Conservation (phyloP, 2,113 vertebrate species). For the Rafetus swinhoei region DNA sequence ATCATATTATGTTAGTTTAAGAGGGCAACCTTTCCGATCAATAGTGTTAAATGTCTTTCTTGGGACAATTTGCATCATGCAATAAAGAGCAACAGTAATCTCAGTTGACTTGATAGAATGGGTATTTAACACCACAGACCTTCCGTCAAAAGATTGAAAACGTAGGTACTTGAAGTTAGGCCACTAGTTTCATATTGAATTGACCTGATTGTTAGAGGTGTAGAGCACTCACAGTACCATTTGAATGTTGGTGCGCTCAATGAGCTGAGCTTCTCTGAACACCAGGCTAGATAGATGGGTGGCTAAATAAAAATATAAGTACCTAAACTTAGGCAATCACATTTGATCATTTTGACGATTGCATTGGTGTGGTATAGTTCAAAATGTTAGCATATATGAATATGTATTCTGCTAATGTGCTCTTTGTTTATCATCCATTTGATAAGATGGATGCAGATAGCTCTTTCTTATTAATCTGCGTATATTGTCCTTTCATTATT, state of each 20-base stretch:
- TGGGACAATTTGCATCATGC: constrained; percentile 24
- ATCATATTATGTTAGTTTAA: constrained; percentile 65
- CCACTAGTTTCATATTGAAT: not conserved
- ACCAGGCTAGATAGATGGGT: not conserved
- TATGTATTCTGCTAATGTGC: constrained; percentile 27
- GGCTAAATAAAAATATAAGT: not conserved
- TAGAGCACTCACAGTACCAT: not conserved
- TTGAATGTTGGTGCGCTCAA: not conserved
- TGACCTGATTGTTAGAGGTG: not conserved
- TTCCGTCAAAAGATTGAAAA: constrained; percentile 33
- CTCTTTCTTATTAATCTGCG: constrained; percentile 59
- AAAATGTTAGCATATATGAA: constrained; percentile 55
- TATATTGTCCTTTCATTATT: constrained; percentile 39
- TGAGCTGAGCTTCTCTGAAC: not conserved
- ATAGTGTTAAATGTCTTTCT: constrained; percentile 61
- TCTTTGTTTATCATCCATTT: constrained; percentile 28
- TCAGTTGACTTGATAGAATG: constrained; percentile 7
- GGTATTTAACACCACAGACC: constrained; percentile 2
- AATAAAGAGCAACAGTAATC: not conserved
- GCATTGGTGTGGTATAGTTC: constrained; percentile 30
- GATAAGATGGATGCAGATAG: constrained; percentile 24
- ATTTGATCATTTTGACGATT: not conserved
- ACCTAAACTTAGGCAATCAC: not conserved
- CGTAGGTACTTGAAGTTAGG: not conserved
- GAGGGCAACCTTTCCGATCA: constrained; percentile 57